These are phyloP conservation scores for Cliona cf. orientalis DNA, from an alignment of 37 sponge, comb jelly and placozoan genomes.

Conservation along the genomic window DNA sequence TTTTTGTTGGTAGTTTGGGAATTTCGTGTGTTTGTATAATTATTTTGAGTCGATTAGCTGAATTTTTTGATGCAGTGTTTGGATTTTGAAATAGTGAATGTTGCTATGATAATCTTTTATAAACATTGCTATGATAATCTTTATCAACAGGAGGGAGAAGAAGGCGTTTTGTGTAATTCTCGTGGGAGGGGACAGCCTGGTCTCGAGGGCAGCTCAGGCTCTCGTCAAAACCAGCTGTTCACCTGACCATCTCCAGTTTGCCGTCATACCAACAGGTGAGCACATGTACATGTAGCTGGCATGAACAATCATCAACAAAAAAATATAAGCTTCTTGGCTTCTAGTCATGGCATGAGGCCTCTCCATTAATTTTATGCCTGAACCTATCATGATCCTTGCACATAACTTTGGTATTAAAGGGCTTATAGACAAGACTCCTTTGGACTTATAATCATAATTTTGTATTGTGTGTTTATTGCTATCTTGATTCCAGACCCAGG, in stretches of 20 bases:
- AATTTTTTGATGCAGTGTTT: not conserved
- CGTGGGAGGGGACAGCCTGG: conserved; percentile 45
- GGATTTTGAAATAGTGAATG: not conserved
- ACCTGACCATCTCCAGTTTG: conserved; percentile 24
- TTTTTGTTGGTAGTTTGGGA: not conserved
- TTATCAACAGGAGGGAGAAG: not conserved
- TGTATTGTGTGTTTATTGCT: conserved; percentile 4
- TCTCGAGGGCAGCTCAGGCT: conserved; percentile 33
- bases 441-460: too few relatives aligned
- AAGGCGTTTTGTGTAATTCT: conserved; percentile 20
- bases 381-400: too few relatives aligned
- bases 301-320: too few relatives aligned
- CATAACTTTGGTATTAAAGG: too few relatives aligned
- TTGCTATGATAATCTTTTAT: not conserved
- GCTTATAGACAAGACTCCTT: too few relatives aligned
- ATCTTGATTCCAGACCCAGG: conserved; percentile 12
- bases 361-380: too few relatives aligned
- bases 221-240: conserved; percentile 4
- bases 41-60: not conserved
- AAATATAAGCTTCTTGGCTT: too few relatives aligned
- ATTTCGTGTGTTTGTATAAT: not conserved
- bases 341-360: too few relatives aligned
- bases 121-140: not conserved
- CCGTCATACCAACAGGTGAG: conserved; percentile 47
- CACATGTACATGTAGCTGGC: not conserved